phyloP scores from a whole-genome alignment of 2,113 vertebrate species.

The Axis porcinus region DNA sequence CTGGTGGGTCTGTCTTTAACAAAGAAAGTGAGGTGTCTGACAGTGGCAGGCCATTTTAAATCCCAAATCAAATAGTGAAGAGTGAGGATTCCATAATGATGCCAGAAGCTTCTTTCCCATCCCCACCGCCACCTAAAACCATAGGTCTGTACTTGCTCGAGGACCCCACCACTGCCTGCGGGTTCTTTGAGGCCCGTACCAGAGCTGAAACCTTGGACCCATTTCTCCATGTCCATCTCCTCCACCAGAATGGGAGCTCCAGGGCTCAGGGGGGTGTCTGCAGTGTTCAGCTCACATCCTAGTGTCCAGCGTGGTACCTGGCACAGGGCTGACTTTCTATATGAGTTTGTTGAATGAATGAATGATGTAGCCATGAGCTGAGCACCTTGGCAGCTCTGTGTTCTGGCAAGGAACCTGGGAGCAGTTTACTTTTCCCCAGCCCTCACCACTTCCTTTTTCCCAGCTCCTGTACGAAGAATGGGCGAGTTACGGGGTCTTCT shows the following conservation, averaged over 20 bases:
- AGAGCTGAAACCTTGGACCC: background rate
- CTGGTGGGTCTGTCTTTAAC: background rate
- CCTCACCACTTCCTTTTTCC: constrained; percentile 23
- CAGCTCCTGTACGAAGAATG: constrained; percentile 95
- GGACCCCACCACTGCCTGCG: rapidly evolving
- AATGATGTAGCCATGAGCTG: rapidly evolving
- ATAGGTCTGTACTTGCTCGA: rapidly evolving
- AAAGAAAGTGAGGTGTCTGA: background rate
- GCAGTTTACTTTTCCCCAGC: rapidly evolving
- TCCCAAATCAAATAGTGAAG: background rate
- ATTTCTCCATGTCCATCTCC: rapidly evolving
- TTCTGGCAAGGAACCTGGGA: rapidly evolving
- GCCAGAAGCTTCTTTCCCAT: background rate
- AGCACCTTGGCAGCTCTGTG: background rate
- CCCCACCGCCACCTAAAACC: background rate
- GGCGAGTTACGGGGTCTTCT: constrained; percentile 96
- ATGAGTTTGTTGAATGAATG: background rate
- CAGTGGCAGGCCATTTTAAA: rapidly evolving
- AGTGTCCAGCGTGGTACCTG: rapidly evolving
- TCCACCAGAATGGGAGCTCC: background rate
- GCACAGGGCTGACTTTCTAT: rapidly evolving
- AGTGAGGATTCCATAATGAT: rapidly evolving
- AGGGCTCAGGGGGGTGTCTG: background rate
- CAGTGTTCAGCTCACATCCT: rapidly evolving
- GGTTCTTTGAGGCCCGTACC: background rate